phyloP scores from a whole-genome alignment of 2,888 invertebrate species.

The Griposia aprilina region DNA sequence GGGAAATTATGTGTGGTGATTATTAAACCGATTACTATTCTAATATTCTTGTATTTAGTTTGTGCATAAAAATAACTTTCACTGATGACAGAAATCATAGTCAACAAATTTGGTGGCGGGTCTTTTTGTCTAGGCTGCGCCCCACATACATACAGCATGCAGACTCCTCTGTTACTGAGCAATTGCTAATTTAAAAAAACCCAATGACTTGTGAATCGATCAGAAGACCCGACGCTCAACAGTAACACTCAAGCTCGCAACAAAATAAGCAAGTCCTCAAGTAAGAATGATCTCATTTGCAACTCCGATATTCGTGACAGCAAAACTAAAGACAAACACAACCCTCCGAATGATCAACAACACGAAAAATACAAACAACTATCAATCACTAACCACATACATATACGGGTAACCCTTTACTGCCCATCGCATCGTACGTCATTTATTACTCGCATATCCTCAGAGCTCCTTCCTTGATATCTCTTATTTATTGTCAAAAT shows the following conservation, averaged over 20 bases:
- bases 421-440: slow-evolving; percentile 88
- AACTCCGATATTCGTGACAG: neutral
- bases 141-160: neutral
- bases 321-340: slow-evolving; percentile 29
- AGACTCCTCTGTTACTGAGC: neutral
- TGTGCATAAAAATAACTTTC: too few species aligned
- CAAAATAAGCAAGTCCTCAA: neutral
- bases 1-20: too few species aligned
- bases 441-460: slow-evolving; percentile 88
- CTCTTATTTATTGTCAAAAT: slow-evolving; percentile 89
- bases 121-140: too few species aligned
- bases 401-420: slow-evolving; percentile 82
- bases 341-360: slow-evolving; percentile 41
- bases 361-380: slow-evolving; percentile 66
- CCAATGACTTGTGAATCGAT: neutral
- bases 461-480: slow-evolving; percentile 82
- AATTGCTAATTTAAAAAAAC: neutral
- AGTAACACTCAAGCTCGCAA: neutral
- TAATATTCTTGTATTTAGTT: too few species aligned
- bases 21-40: too few species aligned
- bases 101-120: too few species aligned
- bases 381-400: slow-evolving; percentile 79
- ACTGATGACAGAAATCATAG: too few species aligned
- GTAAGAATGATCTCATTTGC: slow-evolving; percentile 1
- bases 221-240: neutral